phyloP scores from a whole-genome alignment of 2,113 vertebrate genomes.

The Cranoglanis bouderius region DNA sequence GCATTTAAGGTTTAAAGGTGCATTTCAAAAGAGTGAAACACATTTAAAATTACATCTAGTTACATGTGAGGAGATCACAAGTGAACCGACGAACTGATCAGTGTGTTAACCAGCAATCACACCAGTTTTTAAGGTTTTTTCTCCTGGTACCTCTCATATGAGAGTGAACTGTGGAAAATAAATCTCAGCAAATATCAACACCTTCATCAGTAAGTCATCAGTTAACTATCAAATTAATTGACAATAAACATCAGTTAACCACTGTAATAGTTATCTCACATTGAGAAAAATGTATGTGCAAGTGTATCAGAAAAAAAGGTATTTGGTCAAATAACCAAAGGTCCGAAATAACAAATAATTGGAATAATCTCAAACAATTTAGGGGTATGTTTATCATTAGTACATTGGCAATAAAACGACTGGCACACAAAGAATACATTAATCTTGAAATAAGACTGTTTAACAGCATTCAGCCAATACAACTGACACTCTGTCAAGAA shows the following conservation, averaged over 20 bases:
- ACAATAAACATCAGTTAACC: neutral
- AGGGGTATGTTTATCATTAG: neutral
- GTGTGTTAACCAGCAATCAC: neutral
- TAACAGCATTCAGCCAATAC: neutral
- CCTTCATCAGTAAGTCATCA: neutral
- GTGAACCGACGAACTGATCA: neutral
- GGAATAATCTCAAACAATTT: neutral
- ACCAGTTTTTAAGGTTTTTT: neutral
- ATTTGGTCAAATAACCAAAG: neutral
- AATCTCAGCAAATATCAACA: neutral
- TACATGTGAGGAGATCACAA: slow-evolving; percentile 28
- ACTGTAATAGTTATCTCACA: neutral
- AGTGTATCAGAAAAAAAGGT: neutral
- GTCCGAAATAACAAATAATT: neutral
- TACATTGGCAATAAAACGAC: neutral
- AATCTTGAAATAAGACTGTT: neutral
- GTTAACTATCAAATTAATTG: neutral
- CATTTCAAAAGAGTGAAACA: slow-evolving; percentile 55
- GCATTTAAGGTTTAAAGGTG: slow-evolving; percentile 72
- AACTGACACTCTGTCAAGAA: neutral
- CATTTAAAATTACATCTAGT: slow-evolving; percentile 47
- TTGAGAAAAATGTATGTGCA: neutral
- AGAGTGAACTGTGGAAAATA: neutral
- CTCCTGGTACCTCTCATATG: neutral
- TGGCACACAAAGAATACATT: neutral